Base-by-base conservation (phyloP, 1,140 invertebrate genomes). In the Tetragonula clypearis region DNA sequence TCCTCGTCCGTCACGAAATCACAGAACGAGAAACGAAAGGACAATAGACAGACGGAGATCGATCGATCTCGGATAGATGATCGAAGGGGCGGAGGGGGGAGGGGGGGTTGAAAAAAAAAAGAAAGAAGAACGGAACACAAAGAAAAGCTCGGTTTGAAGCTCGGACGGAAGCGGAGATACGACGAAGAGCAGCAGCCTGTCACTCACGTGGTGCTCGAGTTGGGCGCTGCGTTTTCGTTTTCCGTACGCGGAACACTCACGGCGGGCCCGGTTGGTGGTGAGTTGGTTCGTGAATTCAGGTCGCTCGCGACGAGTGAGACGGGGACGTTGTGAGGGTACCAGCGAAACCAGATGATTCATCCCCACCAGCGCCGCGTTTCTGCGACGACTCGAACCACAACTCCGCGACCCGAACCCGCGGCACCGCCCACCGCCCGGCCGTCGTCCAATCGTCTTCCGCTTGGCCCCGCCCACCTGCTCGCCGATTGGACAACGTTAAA, bases 401-500 rank as follows among this genome's bases (percentile, higher is more conserved):
- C 21, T 55, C 76, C n/a, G 81, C 71, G 84, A 79, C 71, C 49
- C 68, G 79, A 49, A 79, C 78, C 78, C 30, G 6, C 72, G 74
- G 75, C 56, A 78, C 84, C 86, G 90, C 90, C 91, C 74, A 87
- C 83, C 71, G 60, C 65, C 15, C 19, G 55, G 55, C 72, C 19
- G 23, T 3, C 53, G 56, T 68, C 90, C 93, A 94, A 93, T 93
- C 88, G 23, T 4, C 58, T 17, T 0, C 23, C 0, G 0, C 21
- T 0, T 0, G 6, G 89, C 1, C 87, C 92, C 93, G 93, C 93
- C 94, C 84, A 74, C 66, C 12, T 3, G 0, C 21, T 26, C 87
- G 74, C 49, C 82, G 74, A 94, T 95, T 94, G 93, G 94, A 71
- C 82, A 21, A 30, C 77, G 84, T 86, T 92, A 93, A 94, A 94